A percentile compares a stretch with the other conserved stretches of the same genome.
These are phyloP conservation scores for Eretmochelys imbricata DNA, from an alignment of 2,113 vertebrate species.

Conservation along the genomic window DNA sequence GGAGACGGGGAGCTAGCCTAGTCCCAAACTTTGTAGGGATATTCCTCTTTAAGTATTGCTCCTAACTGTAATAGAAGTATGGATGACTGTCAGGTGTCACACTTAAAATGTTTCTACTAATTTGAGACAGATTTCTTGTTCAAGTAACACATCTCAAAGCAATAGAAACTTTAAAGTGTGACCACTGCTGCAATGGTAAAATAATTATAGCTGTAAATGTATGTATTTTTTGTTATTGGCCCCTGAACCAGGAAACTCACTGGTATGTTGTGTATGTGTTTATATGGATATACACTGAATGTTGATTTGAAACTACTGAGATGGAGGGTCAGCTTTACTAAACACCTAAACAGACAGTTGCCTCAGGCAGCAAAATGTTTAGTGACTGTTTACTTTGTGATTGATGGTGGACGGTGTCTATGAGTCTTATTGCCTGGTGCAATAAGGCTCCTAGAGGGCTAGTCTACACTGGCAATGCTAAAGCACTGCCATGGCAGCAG, in stretches of 20 bases:
- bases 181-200: neutral
- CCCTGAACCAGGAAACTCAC: neutral
- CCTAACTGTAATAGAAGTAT: no score
- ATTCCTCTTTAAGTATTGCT: no score
- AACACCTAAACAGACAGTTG: neutral
- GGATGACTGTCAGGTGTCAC: no score
- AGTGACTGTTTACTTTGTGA: neutral
- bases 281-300: neutral
- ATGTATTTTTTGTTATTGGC: neutral
- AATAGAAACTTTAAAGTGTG: neutral
- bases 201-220: neutral
- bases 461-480: no score
- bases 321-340: neutral
- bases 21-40: no score
- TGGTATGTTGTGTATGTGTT: neutral
- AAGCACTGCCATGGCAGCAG: no score
- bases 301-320: neutral
- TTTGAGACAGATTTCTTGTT: neutral
- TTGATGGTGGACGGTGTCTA: neutral
- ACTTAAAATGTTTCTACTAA: no score
- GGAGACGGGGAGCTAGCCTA: no score
- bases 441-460: neutral
- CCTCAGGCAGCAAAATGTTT: neutral
- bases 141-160: neutral
- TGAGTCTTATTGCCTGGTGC: neutral